Evolutionary conservation across 2,113 vertebrate species (phyloP).

Genomic region (Mesoclemmys tuberculata): DNA sequence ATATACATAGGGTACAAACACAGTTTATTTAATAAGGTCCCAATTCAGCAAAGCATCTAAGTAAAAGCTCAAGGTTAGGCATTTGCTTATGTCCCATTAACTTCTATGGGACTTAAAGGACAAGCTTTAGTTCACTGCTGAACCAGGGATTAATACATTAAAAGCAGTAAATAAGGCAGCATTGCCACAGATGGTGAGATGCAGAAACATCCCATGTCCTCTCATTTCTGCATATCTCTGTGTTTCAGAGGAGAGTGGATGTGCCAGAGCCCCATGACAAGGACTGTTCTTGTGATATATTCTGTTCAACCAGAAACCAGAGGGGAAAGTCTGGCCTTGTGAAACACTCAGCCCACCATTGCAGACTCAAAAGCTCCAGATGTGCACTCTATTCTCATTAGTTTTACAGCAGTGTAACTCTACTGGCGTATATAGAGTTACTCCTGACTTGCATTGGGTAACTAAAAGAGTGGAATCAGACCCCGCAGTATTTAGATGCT

Average conservation of each 20-base stretch:
- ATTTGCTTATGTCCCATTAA: not conserved
- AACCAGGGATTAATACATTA: not conserved
- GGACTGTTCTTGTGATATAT: not conserved
- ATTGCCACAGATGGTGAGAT: not conserved
- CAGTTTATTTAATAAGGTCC: not conserved
- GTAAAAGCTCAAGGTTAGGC: not conserved
- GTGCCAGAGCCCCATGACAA: not conserved
- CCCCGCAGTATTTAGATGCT: constrained; percentile 14
- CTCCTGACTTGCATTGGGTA: not conserved
- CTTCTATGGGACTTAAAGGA: not conserved
- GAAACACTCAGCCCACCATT: not conserved
- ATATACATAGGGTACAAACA: not conserved
- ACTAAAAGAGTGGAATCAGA: constrained; percentile 29
- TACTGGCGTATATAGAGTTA: not conserved
- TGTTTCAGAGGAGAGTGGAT: not conserved
- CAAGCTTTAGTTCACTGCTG: not conserved
- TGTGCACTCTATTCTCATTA: not conserved
- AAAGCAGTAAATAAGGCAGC: not conserved
- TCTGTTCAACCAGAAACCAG: not conserved
- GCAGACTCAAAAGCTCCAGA: not conserved
- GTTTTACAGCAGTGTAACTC: not conserved
- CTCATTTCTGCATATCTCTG: rapidly evolving
- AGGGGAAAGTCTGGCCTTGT: not conserved
- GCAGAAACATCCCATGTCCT: rapidly evolving
- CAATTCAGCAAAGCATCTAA: not conserved